A percentile compares a stretch with the other conserved stretches of the same genome.
These are phyloP conservation scores for Nothura maculosa DNA, from an alignment of 2,797 vertebrate genomes.

Conservation along the genomic window DNA sequence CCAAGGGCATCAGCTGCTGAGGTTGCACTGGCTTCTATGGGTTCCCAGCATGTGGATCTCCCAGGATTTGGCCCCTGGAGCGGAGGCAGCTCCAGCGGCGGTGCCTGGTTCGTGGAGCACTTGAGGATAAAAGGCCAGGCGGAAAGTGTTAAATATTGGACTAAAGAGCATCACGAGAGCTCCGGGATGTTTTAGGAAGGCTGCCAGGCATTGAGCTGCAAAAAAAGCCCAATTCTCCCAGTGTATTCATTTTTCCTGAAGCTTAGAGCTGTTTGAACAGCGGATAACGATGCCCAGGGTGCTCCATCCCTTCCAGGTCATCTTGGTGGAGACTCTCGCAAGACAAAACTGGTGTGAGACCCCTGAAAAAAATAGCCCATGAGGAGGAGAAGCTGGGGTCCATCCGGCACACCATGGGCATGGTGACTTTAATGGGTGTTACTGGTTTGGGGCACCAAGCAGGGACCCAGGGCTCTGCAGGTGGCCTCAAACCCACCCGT, in stretches of 20 bases:
- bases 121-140: conserved; percentile 16
- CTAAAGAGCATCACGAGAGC: background rate
- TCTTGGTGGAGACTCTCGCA: fast-evolving
- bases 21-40: background rate
- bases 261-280: conserved; percentile 1
- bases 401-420: fast-evolving
- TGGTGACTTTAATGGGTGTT: too few species aligned
- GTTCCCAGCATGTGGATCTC: background rate
- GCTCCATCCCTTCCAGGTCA: fast-evolving
- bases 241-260: conserved; percentile 40
- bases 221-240: conserved; percentile 20
- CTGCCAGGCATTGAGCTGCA: conserved; percentile 22
- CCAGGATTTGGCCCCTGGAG: background rate
- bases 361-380: background rate
- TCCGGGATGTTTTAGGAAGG: conserved; percentile 21
- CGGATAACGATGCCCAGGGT: background rate
- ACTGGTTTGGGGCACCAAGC: too few species aligned
- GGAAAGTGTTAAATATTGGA: conserved; percentile 52
- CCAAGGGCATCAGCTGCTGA: background rate
- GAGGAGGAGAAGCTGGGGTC: background rate
- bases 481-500: fast-evolving
- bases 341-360: background rate
- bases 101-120: background rate
- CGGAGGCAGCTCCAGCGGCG: background rate
- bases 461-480: fast-evolving